Conservation (phyloP, 2,888 invertebrate genomes). For the Auanema sp. region DNA sequence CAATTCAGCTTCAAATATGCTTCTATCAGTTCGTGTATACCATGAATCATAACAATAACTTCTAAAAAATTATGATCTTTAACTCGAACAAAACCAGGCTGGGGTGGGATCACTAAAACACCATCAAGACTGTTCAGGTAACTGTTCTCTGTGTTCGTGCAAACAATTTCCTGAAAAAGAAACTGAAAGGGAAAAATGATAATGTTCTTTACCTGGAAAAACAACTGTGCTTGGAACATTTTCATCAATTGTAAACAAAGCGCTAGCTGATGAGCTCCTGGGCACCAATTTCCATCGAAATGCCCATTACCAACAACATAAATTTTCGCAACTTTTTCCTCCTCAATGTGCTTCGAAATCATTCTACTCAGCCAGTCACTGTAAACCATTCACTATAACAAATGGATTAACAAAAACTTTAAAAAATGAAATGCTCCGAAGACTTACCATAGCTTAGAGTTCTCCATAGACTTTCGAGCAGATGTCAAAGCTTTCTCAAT, state of each 20-base stretch:
- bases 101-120: not conserved
- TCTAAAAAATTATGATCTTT: constrained; percentile 1
- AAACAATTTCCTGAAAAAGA: constrained; percentile 28
- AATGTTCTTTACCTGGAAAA: constrained; percentile 28
- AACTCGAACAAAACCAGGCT: not conserved
- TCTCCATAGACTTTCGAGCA: constrained; percentile 6
- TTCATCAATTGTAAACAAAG: constrained; percentile 24
- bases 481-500: constrained; percentile 28
- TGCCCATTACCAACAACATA: constrained; percentile 46
- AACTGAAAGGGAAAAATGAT: too few relatives aligned
- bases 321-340: constrained; percentile 21
- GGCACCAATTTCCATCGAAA: constrained; percentile 32
- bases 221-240: constrained; percentile 15
- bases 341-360: constrained; percentile 9
- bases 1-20: constrained; percentile 25
- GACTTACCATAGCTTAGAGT: not conserved
- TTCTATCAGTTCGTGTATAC: constrained; percentile 30
- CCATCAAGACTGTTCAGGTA: not conserved
- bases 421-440: not conserved
- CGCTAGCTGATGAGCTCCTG: constrained; percentile 45
- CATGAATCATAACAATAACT: constrained; percentile 28
- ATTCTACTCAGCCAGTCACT: constrained; percentile 20
- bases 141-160: constrained; percentile 4
- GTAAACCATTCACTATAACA: constrained; percentile 13
- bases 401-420: not conserved